Percentiles rank a stretch among this genome's conserved stretches.
Conservation (phyloP, 2,888 invertebrate genomes). For the Acleris holmiana region DNA sequence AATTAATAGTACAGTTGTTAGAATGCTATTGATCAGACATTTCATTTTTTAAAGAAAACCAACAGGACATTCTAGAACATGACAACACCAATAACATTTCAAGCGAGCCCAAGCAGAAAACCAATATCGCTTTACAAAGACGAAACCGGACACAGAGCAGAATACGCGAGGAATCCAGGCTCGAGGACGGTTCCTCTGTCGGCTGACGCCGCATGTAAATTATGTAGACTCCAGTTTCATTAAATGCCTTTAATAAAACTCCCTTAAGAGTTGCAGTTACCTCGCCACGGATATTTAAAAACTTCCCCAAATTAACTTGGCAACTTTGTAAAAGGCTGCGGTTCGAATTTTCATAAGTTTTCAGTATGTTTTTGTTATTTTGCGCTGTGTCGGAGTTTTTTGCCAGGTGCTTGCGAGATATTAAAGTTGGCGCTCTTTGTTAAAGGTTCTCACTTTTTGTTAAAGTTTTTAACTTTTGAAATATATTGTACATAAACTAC, state of each 20-base stretch:
- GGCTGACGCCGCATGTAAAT: slow-evolving; percentile 48
- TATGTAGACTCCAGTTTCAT: slow-evolving; percentile 62
- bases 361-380: slow-evolving; percentile 12
- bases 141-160: background rate
- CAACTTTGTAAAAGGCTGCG: slow-evolving; percentile 22
- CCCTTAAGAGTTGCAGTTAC: slow-evolving; percentile 21
- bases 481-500: background rate
- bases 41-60: too few relatives aligned
- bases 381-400: slow-evolving; percentile 11
- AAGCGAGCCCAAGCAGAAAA: too few relatives aligned
- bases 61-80: too few relatives aligned
- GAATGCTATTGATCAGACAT: too few relatives aligned
- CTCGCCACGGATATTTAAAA: slow-evolving; percentile 20
- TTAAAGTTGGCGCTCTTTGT: slow-evolving; percentile 7
- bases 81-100: too few relatives aligned
- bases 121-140: too few relatives aligned
- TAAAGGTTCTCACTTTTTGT: slow-evolving; percentile 9
- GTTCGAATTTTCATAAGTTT: slow-evolving; percentile 23
- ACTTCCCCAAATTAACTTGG: slow-evolving; percentile 25
- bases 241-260: slow-evolving; percentile 65
- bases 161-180: background rate
- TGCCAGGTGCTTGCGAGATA: slow-evolving; percentile 7
- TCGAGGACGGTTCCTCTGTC: background rate
- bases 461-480: slow-evolving; percentile 8
- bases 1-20: too few relatives aligned